phyloP scores from a whole-genome alignment of 2,797 vertebrate genomes.

The Tangara arthus region DNA sequence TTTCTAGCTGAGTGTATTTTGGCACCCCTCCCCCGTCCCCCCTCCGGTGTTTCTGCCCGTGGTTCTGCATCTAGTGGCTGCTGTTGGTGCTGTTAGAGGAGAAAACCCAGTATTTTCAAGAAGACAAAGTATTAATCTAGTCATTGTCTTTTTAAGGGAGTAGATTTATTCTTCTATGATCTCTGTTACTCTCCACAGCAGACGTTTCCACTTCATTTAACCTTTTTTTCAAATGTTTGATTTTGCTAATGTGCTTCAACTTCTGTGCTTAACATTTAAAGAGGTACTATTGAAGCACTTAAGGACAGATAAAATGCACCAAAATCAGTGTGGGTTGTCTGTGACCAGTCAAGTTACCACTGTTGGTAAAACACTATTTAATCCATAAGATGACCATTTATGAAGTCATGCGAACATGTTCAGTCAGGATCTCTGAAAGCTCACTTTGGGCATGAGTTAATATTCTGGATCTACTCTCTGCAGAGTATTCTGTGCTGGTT shows the following conservation, averaged over 20 bases:
- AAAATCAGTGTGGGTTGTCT: background rate
- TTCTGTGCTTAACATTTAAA: background rate
- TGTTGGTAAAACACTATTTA: background rate
- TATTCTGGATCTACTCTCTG: background rate
- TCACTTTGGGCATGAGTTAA: background rate
- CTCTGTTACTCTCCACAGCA: background rate
- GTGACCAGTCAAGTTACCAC: background rate
- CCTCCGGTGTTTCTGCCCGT: background rate
- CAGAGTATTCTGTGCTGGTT: background rate
- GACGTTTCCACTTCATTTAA: background rate
- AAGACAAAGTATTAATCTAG: background rate
- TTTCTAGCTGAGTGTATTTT: background rate
- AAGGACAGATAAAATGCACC: fast-evolving
- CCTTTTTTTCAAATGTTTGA: background rate
- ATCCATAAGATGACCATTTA: fast-evolving
- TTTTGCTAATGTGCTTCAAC: background rate
- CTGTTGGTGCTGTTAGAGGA: background rate
- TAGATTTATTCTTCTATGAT: background rate
- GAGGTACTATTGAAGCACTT: background rate
- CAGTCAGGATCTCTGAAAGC: background rate
- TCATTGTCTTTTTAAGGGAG: background rate
- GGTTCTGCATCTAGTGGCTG: background rate
- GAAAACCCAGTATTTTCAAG: background rate
- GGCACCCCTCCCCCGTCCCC: background rate
- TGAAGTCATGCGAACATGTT: background rate